Conservation (phyloP, 1,140 invertebrate genomes). For the Melitaea cinxia region DNA sequence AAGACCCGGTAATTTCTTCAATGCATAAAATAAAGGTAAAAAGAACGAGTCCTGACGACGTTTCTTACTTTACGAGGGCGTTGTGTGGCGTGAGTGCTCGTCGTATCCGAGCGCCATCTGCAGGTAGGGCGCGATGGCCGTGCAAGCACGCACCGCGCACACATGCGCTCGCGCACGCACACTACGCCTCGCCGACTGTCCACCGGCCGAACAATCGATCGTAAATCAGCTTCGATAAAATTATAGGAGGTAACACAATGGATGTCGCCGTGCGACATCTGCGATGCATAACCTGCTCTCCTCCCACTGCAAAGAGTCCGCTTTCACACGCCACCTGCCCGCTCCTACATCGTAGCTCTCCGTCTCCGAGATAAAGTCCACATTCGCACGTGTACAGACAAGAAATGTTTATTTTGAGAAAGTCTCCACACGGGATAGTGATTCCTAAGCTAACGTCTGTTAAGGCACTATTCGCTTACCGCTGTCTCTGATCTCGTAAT, state of each 20-base stretch:
- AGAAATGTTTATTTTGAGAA: slow-evolving; percentile 79
- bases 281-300: slow-evolving; percentile 64
- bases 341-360: slow-evolving; percentile 57
- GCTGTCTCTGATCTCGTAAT: slow-evolving; percentile 59
- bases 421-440: slow-evolving; percentile 49
- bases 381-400: slow-evolving; percentile 78
- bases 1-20: slow-evolving; percentile 44
- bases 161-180: slow-evolving; percentile 69
- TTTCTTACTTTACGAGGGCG: slow-evolving; percentile 74
- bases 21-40: slow-evolving; percentile 65
- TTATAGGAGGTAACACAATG: slow-evolving; percentile 81
- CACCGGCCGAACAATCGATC: slow-evolving; percentile 78
- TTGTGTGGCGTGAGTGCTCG: slow-evolving; percentile 57
- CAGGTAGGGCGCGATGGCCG: slow-evolving; percentile 62
- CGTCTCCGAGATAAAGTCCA: slow-evolving; percentile 77
- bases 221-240: slow-evolving; percentile 81
- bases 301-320: slow-evolving; percentile 64
- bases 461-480: slow-evolving; percentile 58
- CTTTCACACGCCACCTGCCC: slow-evolving; percentile 62
- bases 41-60: slow-evolving; percentile 59
- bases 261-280: slow-evolving; percentile 64
- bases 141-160: slow-evolving; percentile 60
- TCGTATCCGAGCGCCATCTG: slow-evolving; percentile 62
- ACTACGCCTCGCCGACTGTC: slow-evolving; percentile 65
- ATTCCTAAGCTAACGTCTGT: slow-evolving; percentile 45